A percentile compares a stretch with the other conserved stretches of the same genome.
These are phyloP conservation scores for Fregetta grallaria DNA, from an alignment of 2,113 vertebrate species.

Conservation along the genomic window DNA sequence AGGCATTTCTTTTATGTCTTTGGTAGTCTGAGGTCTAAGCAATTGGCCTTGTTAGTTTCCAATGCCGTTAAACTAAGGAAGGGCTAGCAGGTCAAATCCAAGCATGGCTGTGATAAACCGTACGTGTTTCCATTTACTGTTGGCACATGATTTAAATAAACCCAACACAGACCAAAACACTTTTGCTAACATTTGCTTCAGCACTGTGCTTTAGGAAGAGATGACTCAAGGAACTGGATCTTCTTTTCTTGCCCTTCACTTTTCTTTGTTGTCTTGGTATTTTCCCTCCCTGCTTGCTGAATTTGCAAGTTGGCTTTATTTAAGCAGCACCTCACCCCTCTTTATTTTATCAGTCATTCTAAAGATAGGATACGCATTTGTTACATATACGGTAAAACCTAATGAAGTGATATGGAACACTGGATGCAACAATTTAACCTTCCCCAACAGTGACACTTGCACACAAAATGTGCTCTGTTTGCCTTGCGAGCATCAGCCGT, in stretches of 20 bases:
- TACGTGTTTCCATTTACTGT: background rate
- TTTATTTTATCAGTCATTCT: background rate
- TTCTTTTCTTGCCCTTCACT: background rate
- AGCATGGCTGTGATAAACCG: background rate
- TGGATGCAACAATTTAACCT: background rate
- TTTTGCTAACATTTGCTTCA: background rate
- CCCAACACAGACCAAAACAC: too few relatives aligned
- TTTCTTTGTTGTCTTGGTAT: background rate
- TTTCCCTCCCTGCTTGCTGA: background rate
- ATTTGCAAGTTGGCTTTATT: background rate
- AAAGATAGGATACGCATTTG: background rate
- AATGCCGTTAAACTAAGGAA: background rate
- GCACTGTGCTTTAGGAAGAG: background rate
- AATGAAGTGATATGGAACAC: background rate
- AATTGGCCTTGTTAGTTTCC: background rate
- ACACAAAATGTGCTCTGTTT: background rate
- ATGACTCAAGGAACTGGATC: background rate
- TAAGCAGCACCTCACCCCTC: background rate
- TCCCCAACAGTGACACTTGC: background rate
- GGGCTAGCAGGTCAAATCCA: background rate
- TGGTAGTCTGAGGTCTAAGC: background rate
- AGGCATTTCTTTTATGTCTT: background rate
- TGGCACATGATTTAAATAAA: background rate
- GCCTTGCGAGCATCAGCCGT: rapidly evolving
- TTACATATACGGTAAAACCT: background rate